Evolutionary conservation across 2,888 invertebrate species (phyloP).

Genomic region (Troglohyphantes excavatus): DNA sequence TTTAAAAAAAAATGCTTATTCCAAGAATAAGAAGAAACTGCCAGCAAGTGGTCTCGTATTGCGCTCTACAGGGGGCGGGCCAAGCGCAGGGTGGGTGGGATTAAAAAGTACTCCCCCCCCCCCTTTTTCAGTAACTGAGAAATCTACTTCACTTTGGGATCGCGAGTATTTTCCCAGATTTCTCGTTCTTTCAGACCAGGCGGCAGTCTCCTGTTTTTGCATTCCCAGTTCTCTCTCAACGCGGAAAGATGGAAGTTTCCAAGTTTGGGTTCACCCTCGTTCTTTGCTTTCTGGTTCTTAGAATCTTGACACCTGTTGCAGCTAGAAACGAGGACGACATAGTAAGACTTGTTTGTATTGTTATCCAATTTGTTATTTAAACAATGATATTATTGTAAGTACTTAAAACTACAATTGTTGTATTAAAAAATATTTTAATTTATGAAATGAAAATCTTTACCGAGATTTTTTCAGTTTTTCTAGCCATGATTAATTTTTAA

Average conservation of each 20-base stretch:
- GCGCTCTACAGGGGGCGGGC: constrained; percentile 42
- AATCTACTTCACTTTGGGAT: constrained; percentile 7
- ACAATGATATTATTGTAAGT: too few species aligned
- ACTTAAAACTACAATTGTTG: too few species aligned
- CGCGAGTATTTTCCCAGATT: background rate
- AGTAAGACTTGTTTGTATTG: constrained; percentile 3
- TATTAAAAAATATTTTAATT: too few species aligned
- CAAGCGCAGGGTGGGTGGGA: background rate
- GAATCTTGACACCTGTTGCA: constrained; percentile 21
- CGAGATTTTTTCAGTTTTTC: too few species aligned
- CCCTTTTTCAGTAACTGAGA: background rate
- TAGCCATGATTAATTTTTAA: too few species aligned
- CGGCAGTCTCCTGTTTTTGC: background rate
- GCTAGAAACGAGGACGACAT: background rate
- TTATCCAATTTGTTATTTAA: too few species aligned
- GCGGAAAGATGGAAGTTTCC: constrained; percentile 35
- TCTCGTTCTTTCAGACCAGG: background rate
- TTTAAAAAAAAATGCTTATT: background rate
- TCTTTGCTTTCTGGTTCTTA: constrained; percentile 26
- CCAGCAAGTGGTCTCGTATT: constrained; percentile 40
- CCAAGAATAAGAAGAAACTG: background rate
- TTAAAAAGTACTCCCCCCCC: constrained; percentile 24
- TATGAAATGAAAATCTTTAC: too few species aligned
- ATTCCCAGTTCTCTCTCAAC: too few species aligned
- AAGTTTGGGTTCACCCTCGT: constrained; percentile 30